Percentiles rank a stretch among this genome's conserved stretches.
phyloP scores from a whole-genome alignment of 2,797 vertebrate genomes.

The Chromis chromis region DNA sequence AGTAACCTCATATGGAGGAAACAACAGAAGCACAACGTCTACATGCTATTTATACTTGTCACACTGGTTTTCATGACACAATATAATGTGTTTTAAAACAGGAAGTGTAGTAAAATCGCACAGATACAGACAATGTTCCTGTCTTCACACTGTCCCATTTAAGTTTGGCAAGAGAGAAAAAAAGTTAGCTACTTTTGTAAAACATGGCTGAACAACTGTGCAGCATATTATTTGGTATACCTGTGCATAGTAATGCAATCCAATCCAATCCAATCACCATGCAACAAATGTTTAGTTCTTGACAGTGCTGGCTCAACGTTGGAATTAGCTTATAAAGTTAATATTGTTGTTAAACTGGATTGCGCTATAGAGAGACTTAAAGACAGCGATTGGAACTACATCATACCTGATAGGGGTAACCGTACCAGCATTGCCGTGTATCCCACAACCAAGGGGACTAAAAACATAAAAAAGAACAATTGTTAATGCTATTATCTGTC shows the following conservation, averaged over 20 bases:
- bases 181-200: neutral
- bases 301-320: neutral
- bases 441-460: slow-evolving; percentile 97
- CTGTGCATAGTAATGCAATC: neutral
- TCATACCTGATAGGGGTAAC: slow-evolving; percentile 95
- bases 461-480: slow-evolving; percentile 21
- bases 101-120: slow-evolving; percentile 16
- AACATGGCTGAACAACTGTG: neutral
- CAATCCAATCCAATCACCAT: neutral
- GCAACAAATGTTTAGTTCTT: neutral
- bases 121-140: slow-evolving; percentile 11
- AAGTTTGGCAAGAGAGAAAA: neutral
- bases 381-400: neutral
- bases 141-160: neutral
- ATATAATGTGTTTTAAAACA: neutral
- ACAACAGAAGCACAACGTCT: neutral
- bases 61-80: slow-evolving; percentile 24
- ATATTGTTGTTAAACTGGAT: no score
- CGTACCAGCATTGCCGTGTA: slow-evolving; percentile 95
- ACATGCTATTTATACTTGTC: neutral
- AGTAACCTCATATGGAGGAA: no score
- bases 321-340: no score
- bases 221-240: no score
- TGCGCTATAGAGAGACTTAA: no score
- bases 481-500: neutral